Evolutionary conservation across 1,140 invertebrate genomes (phyloP).

Genomic region (Palaemon carinicauda): DNA sequence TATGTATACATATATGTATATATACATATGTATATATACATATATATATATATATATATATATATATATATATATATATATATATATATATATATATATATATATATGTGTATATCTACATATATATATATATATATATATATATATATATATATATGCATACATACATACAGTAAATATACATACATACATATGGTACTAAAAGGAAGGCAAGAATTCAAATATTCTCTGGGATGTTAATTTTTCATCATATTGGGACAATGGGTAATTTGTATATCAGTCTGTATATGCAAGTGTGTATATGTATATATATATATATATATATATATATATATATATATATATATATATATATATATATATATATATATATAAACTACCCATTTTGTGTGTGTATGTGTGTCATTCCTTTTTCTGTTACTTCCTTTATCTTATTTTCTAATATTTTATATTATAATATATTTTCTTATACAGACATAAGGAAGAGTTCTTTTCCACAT

Average conservation of each 20-base stretch:
- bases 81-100: not conserved
- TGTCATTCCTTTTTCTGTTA: too few species aligned
- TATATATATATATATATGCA: not conserved
- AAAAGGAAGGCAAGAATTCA: too few species aligned
- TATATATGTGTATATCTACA: not conserved
- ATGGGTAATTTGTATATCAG: not conserved
- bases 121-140: not conserved
- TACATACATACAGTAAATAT: not conserved
- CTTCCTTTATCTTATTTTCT: too few species aligned
- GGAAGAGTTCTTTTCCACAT: too few species aligned
- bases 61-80: not conserved
- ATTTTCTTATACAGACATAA: too few species aligned
- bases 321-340: slow-evolving; percentile 19
- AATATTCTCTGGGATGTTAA: too few species aligned
- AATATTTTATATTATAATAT: too few species aligned
- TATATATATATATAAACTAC: too few species aligned
- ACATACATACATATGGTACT: not conserved
- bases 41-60: not conserved
- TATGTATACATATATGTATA: not conserved
- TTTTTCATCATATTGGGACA: too few species aligned
- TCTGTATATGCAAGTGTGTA: not conserved
- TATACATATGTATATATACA: not conserved
- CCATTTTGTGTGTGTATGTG: too few species aligned
- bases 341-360: not conserved
- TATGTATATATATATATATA: slow-evolving; percentile 24